Percentiles rank a stretch among this genome's conserved stretches.
phyloP scores from a whole-genome alignment of 2,797 vertebrate species.

The Myotis planiceps region DNA sequence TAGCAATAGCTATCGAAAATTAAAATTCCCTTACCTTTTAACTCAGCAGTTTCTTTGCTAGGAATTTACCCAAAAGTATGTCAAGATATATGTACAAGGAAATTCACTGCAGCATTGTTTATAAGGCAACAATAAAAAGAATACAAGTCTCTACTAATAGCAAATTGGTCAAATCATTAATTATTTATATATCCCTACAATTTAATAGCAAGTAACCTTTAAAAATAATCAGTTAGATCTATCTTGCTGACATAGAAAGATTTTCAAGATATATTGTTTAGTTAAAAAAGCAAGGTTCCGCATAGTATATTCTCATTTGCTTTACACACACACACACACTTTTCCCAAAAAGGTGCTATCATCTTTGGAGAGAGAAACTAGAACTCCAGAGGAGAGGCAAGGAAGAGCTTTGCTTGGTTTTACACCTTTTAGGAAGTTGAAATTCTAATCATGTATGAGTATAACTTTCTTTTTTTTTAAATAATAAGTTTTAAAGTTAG shows the following conservation, averaged over 20 bases:
- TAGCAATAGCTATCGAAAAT: not conserved
- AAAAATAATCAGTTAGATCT: constrained; percentile 5
- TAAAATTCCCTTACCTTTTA: constrained; percentile 51
- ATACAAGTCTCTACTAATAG: not conserved
- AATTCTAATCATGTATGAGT: not conserved
- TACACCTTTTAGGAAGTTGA: not conserved
- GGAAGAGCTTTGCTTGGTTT: not conserved
- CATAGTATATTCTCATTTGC: not conserved
- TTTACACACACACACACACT: not conserved
- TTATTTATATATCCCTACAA: not conserved
- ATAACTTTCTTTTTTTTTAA: not conserved
- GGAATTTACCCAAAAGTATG: constrained; percentile 33
- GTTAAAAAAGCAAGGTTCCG: not conserved
- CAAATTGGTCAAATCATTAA: not conserved
- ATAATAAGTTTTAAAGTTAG: not conserved
- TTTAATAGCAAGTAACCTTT: not conserved
- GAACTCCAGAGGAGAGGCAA: not conserved
- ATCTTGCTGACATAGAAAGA: not conserved
- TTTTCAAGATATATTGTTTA: not conserved
- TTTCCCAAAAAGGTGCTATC: not conserved
- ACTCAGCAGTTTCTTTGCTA: constrained; percentile 56
- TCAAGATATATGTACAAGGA: constrained; percentile 9
- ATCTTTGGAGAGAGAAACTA: not conserved
- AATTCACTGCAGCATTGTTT: not conserved
- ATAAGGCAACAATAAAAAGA: not conserved